Evolutionary conservation across 2,113 vertebrate genomes (phyloP).

Genomic region (Boleophthalmus pectinirostris): DNA sequence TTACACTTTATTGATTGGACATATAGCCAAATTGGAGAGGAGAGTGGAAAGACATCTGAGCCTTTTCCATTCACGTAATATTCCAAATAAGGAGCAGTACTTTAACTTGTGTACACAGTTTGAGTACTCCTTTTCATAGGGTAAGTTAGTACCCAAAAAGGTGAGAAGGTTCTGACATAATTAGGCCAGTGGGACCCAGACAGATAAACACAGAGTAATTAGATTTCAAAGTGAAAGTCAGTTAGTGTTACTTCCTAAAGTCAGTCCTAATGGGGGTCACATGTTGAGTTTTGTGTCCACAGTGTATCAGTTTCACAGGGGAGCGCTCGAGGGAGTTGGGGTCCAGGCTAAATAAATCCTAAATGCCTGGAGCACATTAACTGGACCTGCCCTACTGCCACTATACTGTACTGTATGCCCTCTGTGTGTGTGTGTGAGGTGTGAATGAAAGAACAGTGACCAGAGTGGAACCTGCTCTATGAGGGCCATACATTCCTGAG

Average conservation of each 20-base stretch:
- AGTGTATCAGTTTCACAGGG: conserved; percentile 11
- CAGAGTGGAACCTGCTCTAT: conserved; percentile 57
- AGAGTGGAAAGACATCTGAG: too few species aligned
- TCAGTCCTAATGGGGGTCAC: background rate
- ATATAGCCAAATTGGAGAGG: background rate
- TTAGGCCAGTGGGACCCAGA: background rate
- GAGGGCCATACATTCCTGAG: conserved; percentile 71
- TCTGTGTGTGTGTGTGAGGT: conserved; percentile 29
- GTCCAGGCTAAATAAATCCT: conserved; percentile 16
- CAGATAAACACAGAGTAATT: background rate
- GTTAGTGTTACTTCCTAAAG: background rate
- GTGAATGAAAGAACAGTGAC: conserved; percentile 64
- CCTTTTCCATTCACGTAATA: background rate
- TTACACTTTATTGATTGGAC: too few species aligned
- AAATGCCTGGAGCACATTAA: conserved; percentile 39
- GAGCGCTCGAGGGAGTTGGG: conserved; percentile 13
- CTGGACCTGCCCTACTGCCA: conserved; percentile 18
- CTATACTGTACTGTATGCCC: conserved; percentile 5
- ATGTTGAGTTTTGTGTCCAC: conserved; percentile 1
- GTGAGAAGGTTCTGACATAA: background rate
- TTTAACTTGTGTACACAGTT: background rate
- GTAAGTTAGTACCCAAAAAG: background rate
- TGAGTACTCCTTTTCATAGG: background rate
- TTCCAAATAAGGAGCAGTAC: background rate
- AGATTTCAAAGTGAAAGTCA: conserved; percentile 3